Conservation (phyloP, 1,140 invertebrate genomes). For the Lordiphosa collinella region DNA sequence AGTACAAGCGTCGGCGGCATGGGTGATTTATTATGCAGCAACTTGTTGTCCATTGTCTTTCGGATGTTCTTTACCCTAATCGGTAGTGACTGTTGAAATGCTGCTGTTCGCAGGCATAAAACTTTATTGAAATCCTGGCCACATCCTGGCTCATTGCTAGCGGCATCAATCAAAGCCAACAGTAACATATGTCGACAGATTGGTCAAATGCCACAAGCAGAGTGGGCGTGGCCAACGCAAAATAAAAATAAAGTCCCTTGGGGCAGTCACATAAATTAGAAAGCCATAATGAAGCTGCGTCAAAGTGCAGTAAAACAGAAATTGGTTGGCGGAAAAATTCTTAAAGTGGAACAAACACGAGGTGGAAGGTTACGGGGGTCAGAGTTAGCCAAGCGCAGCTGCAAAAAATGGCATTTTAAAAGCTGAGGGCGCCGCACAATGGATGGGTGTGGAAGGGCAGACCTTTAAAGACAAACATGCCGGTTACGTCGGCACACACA, state of each 20-base stretch:
- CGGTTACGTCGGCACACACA: constrained; percentile 28
- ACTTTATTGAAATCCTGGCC: constrained; percentile 58
- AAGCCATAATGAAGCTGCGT: constrained; percentile 18
- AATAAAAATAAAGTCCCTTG: constrained; percentile 21
- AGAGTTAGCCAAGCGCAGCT: constrained; percentile 58
- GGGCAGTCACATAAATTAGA: constrained; percentile 37
- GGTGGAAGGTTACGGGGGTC: constrained; percentile 41
- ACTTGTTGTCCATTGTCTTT: constrained; percentile 30
- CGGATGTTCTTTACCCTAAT: background rate
- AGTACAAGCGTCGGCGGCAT: constrained; percentile 55
- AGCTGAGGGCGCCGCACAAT: constrained; percentile 36
- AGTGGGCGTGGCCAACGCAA: constrained; percentile 28
- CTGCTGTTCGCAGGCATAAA: constrained; percentile 36
- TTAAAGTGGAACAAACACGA: constrained; percentile 24
- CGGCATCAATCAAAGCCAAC: constrained; percentile 25
- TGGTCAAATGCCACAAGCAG: constrained; percentile 47
- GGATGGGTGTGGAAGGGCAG: constrained; percentile 8
- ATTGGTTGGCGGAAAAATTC: constrained; percentile 8
- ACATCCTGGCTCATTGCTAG: constrained; percentile 33
- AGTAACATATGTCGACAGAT: constrained; percentile 40
- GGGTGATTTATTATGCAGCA: constrained; percentile 67
- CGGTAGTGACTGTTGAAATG: constrained; percentile 31
- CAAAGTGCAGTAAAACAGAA: constrained; percentile 16
- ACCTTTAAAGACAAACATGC: constrained; percentile 58
- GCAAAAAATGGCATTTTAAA: constrained; percentile 75